Base-by-base conservation (phyloP, 2,797 vertebrate genomes). In the Natrix natrix region DNA sequence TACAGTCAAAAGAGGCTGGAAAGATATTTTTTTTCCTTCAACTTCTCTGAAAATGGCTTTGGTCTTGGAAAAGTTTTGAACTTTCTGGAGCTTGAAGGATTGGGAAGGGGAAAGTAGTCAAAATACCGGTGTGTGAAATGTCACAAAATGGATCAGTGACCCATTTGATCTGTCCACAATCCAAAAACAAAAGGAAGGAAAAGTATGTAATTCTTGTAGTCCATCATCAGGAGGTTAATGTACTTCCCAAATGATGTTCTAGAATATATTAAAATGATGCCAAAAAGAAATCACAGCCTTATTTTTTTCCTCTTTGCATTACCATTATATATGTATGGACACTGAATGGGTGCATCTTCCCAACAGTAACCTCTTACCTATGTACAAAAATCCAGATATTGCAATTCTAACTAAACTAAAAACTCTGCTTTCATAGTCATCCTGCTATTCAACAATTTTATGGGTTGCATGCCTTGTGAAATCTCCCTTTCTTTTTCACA, bases 321-420 rank as follows among this genome's bases (percentile, higher is more conserved):
- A 32, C 24, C 20, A 37, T 22, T 32, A 26, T 22, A 16, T 28
- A 61, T 26, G 6, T 0, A 66, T 7, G 43, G 22, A 60, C 56
- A 60, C 26, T 57, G 11, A 12, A 55, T 32, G 63, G 28, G 6
- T 1, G 1, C 48, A 37, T 37, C 54, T 0, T 0, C n/a, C 56
- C 48, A 88, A 32, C 86, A 24, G 32, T 2, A 10, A 60, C 0
- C 5, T 16, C 11, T 59, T n/a, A 52, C 16, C 69, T 28, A 52
- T 11, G 5, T 59, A 26, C 11, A 1, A n/a, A 52, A 57, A 37
- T n/a, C 88, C n/a, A 54, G 32, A 26, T 20, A 54, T 10, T n/a
- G 56, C 17, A 28, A 56, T 52, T 86, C 17, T 37, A 61, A 48
- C 57, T 74, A 54, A 86, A 32, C 54, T 26, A n/a, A 43, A 86